A percentile compares a stretch with the other conserved stretches of the same genome.
phyloP scores from a whole-genome alignment of 2,113 vertebrate genomes.

The Sinocyclocheilus grahami region DNA sequence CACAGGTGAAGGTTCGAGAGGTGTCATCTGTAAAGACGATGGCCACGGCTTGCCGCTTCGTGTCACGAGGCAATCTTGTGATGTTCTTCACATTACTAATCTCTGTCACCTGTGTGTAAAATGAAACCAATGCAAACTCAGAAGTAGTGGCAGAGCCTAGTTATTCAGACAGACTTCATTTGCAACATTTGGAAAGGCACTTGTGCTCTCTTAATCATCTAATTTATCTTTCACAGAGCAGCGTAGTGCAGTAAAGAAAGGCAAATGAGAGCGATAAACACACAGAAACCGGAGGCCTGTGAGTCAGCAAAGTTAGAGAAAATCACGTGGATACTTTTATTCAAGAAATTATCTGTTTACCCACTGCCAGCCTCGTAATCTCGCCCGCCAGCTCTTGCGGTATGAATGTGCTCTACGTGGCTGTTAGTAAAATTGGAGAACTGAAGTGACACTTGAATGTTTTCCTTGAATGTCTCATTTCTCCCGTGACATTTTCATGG shows the following conservation, averaged over 20 bases:
- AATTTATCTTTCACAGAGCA: conserved; percentile 11
- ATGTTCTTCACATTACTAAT: conserved; percentile 93
- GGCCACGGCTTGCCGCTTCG: conserved; percentile 92
- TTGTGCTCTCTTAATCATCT: conserved; percentile 31
- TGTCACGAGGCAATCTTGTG: conserved; percentile 89
- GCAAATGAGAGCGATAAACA: conserved; percentile 26
- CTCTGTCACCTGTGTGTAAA: conserved; percentile 85
- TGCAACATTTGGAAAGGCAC: conserved; percentile 13
- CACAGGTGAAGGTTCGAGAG: conserved; percentile 90
- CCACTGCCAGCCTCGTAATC: background rate
- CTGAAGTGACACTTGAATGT: conserved; percentile 26
- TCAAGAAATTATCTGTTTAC: background rate
- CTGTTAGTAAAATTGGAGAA: conserved; percentile 30
- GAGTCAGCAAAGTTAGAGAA: conserved; percentile 26
- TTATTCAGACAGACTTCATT: background rate
- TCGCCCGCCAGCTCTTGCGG: background rate
- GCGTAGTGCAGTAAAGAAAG: conserved; percentile 1
- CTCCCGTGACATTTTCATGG: conserved; percentile 13
- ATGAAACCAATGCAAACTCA: background rate
- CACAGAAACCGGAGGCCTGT: background rate
- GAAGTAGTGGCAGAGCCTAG: background rate
- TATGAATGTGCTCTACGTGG: background rate
- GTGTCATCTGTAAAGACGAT: conserved; percentile 90
- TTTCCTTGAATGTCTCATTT: conserved; percentile 8
- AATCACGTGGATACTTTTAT: background rate